Conservation (phyloP, 2,888 invertebrate genomes). For the Mechanitis mazaeus region DNA sequence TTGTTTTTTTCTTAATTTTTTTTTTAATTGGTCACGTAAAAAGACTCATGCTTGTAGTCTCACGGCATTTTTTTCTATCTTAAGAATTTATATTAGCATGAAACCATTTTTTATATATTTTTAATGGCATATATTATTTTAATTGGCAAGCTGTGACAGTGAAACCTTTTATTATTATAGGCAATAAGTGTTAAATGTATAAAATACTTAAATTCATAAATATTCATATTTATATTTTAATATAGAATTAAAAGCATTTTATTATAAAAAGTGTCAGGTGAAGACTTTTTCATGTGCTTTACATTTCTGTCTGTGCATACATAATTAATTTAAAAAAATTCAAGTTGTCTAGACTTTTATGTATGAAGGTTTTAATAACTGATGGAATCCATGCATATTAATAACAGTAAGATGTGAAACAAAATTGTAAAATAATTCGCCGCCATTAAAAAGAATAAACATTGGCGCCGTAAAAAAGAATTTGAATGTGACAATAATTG, state of each 20-base stretch:
- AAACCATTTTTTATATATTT: conserved; percentile 7
- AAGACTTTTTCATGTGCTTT: not conserved
- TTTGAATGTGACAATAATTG: too few species aligned
- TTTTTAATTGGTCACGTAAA: conserved; percentile 67
- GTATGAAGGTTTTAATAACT: conserved; percentile 1
- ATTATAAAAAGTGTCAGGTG: conserved; percentile 3
- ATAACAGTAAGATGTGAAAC: not conserved
- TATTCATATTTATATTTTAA: not conserved
- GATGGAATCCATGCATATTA: not conserved
- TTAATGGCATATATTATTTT: not conserved
- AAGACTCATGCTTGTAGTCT: conserved; percentile 45
- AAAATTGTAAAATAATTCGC: too few species aligned
- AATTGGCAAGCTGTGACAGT: not conserved
- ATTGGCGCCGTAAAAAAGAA: too few species aligned
- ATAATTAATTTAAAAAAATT: not conserved
- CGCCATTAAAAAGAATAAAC: too few species aligned
- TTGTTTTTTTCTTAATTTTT: conserved; percentile 39
- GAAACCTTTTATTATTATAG: not conserved
- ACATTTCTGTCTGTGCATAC: too few species aligned
- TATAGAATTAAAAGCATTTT: not conserved
- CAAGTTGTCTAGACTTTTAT: conserved; percentile 3
- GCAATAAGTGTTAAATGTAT: too few species aligned
- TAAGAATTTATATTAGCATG: conserved; percentile 26
- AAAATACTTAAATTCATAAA: too few species aligned
- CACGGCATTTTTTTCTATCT: conserved; percentile 52